Evolutionary conservation across 2,113 vertebrate genomes (phyloP), one percentile per base, ranked within the genome.

Genomic region (Columba livia): DNA sequence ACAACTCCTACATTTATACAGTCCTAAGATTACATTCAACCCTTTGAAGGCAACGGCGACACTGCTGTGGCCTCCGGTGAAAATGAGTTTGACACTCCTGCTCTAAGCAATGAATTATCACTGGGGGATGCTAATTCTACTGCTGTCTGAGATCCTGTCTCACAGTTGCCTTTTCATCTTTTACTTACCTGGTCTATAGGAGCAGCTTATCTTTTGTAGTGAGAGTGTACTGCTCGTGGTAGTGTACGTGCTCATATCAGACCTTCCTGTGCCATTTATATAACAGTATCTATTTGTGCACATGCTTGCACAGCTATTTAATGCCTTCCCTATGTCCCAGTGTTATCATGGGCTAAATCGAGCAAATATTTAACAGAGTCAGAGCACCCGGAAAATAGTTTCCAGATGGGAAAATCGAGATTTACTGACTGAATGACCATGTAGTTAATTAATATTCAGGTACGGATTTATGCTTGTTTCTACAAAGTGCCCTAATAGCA

Each of bases 301-400:
- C 25, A 58, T n/a, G 53, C 50, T 34, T 71, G 51, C 16, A 14
- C 0, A 1, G 42, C 12, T 34, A 12, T 58, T 85, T 85, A 50
- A 70, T 69, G 47, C 60, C n/a, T 90, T 70, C 34, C 34, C 56
- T 47, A 24, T 1, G 3, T 34, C 29, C 64, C 34, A 11, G 17
- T 18, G 42, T 71, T 84, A 89, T 24, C 71, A 14, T 2, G 14
- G 32, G 18, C 20, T 64, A 56, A 58, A 92, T 80, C 83, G 42
- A 74, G 61, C 72, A 38, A 95, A 70, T 93, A 78, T 84, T 86
- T 89, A 90, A 85, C 60, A 44, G 44, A 44, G 71, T 18, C 11
- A 47, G 36, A 60, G 11, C 28, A 78, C 29, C 15, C 0, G 20
- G 60, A 51, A 92, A 92, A 93, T 53, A 73, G 40, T 78, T 94